Base-by-base conservation (phyloP, 2,113 vertebrate species). In the Rhinogobius similis region DNA sequence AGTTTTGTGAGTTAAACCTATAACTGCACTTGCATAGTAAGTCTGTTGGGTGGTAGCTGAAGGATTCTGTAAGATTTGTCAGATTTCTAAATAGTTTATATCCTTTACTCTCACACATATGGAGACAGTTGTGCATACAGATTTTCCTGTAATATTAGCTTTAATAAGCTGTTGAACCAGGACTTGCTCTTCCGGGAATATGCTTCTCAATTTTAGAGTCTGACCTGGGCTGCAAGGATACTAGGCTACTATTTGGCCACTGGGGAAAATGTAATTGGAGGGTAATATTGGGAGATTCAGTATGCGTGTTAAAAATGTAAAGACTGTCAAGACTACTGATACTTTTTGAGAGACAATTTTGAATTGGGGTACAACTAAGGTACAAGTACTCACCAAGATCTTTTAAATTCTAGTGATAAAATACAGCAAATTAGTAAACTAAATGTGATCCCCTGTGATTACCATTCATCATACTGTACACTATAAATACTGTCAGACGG, bases 271-370 rank as follows among this genome's bases (percentile, higher is more conserved):
- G 27, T 10, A 27, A 59, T 59, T 32, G 56, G 27, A 59, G 16
- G 56, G 56, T 32, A 59, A 32, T 59, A 18, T 59, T 29, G 27
- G 6, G 6, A 32, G 56, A 32, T 59, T 7, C 32, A 59, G 16
- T 20, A 10, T 58, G 55, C 14, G 18, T 58, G 52, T 55, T 56
- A 23, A 56, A 56, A 14, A 56, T 56, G 10, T 32, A 27, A 29
- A 14, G 26, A 59, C 56, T 58, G 55, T 29, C 55, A 27, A 14
- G 55, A 58, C 55, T 58, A n/a, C n/a, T n/a, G n/a, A n/a, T n/a
- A n/a, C n/a, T 55, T 55, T 9, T 20, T 14, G 14, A n/a, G n/a
- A n/a, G n/a, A n/a, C n/a, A n/a, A 29, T 32, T 59, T 29, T 9
- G 13, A 20, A 59, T 59, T 59, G 8, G 27, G 26, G 13, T 18